Base-by-base conservation (phyloP, 2,888 invertebrate genomes). In the Nymphalis c-album region DNA sequence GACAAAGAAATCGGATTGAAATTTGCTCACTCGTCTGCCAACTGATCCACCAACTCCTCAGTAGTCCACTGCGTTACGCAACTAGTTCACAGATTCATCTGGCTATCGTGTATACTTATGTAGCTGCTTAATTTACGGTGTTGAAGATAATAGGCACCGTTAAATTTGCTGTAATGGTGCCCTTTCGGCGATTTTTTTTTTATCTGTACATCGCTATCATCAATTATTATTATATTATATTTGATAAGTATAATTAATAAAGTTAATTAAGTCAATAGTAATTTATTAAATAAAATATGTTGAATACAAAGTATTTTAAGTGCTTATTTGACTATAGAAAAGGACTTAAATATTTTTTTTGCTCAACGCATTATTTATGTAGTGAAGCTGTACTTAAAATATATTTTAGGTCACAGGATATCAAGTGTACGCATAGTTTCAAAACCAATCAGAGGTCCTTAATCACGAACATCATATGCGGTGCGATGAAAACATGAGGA, bases 1-100 rank as follows among this genome's bases (percentile, higher is more conserved):
- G 89, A 91, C 91, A 91, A 91, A 91, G 91, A 88, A 90, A 88
- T 86, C 86, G 81, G 85, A 87, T 88, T 85, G 85, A 80, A 82
- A 87, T 87, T 83, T 75, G 71, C 74, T 69, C 71, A 83, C 81
- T 69, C 17, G 74, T 84, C 76, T 22, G 16, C 51, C 72, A 72
- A 85, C 76, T 55, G 18, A 75, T 86, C 77, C 70, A 8, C 8
- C 73, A 71, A 81, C 75, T 51, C 47, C 35, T 62, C 46, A 46
- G 26, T 63, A 22, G 71, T 68, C 67, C 46, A 64, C 58, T 57
- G 62, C 55, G 78, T 83, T 76, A 79, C 77, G 69, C 76, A 71
- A 85, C 82, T 48, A 67, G 79, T 88, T 75, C 67, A 55, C 64
- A 59, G 79, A 88, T 72, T 64, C 67, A 76, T 88, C 82, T 76